A percentile compares a stretch with the other conserved stretches of the same genome.
Evolutionary conservation across 2,113 vertebrate genomes (phyloP).

Genomic region (Cryptomyrus ogoouensis): DNA sequence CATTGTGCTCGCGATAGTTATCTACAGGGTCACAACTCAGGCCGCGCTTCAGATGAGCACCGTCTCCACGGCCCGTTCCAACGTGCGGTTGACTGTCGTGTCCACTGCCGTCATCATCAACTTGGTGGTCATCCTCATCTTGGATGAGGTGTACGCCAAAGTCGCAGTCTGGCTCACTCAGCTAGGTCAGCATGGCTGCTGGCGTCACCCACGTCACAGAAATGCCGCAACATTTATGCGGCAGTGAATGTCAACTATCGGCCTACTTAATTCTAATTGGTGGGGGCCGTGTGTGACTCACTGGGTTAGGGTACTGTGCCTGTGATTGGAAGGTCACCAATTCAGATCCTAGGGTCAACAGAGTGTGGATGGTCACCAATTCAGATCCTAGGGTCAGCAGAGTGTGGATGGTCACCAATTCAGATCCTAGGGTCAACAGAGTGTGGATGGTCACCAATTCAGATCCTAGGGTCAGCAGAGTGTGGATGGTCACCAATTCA

Average conservation of each 20-base stretch:
- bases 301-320: neutral
- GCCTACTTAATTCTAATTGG: neutral
- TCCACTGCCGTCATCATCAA: slow-evolving; percentile 91
- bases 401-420: too few species aligned
- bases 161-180: slow-evolving; percentile 84
- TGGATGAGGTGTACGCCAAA: slow-evolving; percentile 86
- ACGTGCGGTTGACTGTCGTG: slow-evolving; percentile 84
- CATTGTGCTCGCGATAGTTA: slow-evolving; percentile 88
- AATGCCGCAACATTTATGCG: neutral
- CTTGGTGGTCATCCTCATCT: slow-evolving; percentile 88
- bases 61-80: slow-evolving; percentile 67
- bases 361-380: too few species aligned
- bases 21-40: slow-evolving; percentile 89
- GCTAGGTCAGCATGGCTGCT: slow-evolving; percentile 63
- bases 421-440: too few species aligned
- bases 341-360: neutral
- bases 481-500: neutral
- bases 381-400: too few species aligned
- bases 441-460: too few species aligned
- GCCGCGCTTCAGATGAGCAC: slow-evolving; percentile 81
- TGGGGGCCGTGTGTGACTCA: neutral
- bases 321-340: neutral
- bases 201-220: neutral
- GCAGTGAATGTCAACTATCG: neutral
- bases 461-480: too few species aligned